Conservation (phyloP, 2,888 invertebrate genomes). For the Urechis unicinctus region DNA sequence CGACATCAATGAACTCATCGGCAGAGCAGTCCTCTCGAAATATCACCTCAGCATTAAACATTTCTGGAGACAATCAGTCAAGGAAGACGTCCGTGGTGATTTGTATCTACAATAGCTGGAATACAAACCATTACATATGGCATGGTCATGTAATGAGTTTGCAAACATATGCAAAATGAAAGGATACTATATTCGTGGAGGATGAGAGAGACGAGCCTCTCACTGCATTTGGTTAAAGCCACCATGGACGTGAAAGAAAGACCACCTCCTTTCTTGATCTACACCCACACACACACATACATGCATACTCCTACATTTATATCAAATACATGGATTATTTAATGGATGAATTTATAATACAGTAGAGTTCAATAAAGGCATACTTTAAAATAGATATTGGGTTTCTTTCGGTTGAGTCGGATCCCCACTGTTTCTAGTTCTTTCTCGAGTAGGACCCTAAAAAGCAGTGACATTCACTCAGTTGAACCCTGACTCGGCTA, state of each 20-base stretch:
- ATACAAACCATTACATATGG: too few species aligned
- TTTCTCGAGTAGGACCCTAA: conserved; percentile 73
- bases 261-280: conserved; percentile 92
- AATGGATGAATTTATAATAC: too few species aligned
- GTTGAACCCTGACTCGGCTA: too few species aligned
- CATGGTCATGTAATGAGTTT: too few species aligned
- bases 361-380: too few species aligned
- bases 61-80: conserved; percentile 43
- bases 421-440: conserved; percentile 98
- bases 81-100: not conserved
- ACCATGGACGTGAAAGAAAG: conserved; percentile 95
- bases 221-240: conserved; percentile 83
- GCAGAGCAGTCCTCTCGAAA: conserved; percentile 93
- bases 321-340: not conserved
- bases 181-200: conserved; percentile 94
- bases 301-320: not conserved
- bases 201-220: conserved; percentile 96
- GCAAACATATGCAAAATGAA: conserved; percentile 18
- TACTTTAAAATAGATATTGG: conserved; percentile 97
- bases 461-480: too few species aligned
- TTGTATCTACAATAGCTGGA: too few species aligned
- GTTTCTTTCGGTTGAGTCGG: conserved; percentile 86
- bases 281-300: conserved; percentile 18
- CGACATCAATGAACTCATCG: conserved; percentile 97
- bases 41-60: conserved; percentile 64